These are phyloP conservation scores for Orchesella cincta DNA, from an alignment of 1,140 invertebrate genomes.

Conservation along the genomic window DNA sequence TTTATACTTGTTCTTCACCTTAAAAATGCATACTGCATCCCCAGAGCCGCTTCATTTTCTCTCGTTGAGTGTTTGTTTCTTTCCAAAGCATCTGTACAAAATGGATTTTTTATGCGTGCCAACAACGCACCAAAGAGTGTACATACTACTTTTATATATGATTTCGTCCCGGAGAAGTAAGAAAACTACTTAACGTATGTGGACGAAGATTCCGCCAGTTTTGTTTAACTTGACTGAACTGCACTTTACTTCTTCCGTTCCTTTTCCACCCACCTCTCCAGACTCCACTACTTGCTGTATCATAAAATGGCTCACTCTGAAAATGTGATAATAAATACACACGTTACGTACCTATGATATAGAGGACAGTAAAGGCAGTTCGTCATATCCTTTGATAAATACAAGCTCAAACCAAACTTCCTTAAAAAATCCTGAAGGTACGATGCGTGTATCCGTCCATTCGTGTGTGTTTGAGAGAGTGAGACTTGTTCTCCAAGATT, in stretches of 20 bases:
- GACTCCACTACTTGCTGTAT: too few species aligned
- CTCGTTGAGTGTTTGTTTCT: background rate
- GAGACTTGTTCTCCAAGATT: background rate
- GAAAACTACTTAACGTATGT: background rate
- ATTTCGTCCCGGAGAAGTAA: background rate
- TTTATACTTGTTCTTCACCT: background rate
- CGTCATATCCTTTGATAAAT: too few species aligned
- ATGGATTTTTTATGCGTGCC: conserved; percentile 17
- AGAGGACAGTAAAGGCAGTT: too few species aligned
- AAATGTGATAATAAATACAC: too few species aligned
- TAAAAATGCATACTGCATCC: background rate
- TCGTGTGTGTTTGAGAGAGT: background rate
- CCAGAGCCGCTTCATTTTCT: background rate
- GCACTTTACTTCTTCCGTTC: background rate
- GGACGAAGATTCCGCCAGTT: background rate
- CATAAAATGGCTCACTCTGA: too few species aligned
- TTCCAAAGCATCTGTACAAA: background rate
- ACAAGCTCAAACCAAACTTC: too few species aligned
- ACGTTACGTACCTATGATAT: too few species aligned
- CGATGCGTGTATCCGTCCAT: conserved; percentile 9
- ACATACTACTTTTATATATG: background rate
- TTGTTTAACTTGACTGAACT: background rate
- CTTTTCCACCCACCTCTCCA: background rate
- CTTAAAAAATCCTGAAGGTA: background rate
- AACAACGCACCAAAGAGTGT: background rate